Evolutionary conservation across 2,113 vertebrate species (phyloP).

Genomic region (Gambusia holbrooki): DNA sequence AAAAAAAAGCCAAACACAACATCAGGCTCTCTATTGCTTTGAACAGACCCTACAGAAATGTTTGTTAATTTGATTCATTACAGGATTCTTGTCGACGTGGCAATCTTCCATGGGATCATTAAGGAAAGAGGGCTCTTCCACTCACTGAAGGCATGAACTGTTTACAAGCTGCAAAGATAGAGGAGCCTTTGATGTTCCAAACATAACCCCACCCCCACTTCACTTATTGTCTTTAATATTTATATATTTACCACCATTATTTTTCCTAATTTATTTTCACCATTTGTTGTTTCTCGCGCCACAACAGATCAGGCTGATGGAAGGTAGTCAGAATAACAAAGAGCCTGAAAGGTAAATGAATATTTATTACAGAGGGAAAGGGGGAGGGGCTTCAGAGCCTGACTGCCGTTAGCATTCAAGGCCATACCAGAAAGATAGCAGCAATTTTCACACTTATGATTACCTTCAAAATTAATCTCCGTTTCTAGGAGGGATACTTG

Average conservation of each 20-base stretch:
- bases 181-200: conserved; percentile 81
- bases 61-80: conserved; percentile 88
- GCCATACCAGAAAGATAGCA: conserved; percentile 76
- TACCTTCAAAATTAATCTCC: conserved; percentile 78
- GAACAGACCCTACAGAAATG: conserved; percentile 87
- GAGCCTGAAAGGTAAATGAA: conserved; percentile 75
- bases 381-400: conserved; percentile 60
- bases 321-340: conserved; percentile 76
- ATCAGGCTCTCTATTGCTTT: conserved; percentile 82
- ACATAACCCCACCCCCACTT: conserved; percentile 33
- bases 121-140: conserved; percentile 72
- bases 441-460: conserved; percentile 78
- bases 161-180: conserved; percentile 81
- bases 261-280: conserved; percentile 55
- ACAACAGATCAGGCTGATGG: conserved; percentile 75
- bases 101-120: conserved; percentile 86
- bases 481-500: conserved; percentile 74
- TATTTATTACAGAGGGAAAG: conserved; percentile 64
- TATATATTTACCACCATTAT: conserved; percentile 68
- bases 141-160: conserved; percentile 78
- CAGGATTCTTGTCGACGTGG: conserved; percentile 83
- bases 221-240: conserved; percentile 75
- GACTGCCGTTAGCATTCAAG: conserved; percentile 71
- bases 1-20: conserved; percentile 58
- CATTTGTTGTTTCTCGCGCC: conserved; percentile 65